These are phyloP conservation scores for Psittacula derbiana DNA, from an alignment of 2,797 vertebrate genomes.

Conservation along the genomic window DNA sequence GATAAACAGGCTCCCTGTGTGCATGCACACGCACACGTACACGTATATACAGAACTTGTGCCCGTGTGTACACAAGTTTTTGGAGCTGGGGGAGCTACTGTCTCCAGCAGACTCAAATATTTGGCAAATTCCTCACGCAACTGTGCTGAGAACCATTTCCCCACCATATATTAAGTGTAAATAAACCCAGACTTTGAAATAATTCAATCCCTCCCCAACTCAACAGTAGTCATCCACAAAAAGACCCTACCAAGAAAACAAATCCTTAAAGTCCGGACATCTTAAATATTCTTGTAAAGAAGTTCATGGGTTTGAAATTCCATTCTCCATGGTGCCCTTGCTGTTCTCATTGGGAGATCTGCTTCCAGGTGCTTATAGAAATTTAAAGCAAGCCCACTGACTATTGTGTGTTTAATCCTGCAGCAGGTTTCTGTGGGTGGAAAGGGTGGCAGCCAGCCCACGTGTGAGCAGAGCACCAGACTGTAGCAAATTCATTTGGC, in stretches of 20 bases:
- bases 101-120: neutral
- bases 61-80: neutral
- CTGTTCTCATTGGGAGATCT: neutral
- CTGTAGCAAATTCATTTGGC: conserved; percentile 40
- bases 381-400: neutral
- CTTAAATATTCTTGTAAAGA: neutral
- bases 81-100: neutral
- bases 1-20: neutral
- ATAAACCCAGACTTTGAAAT: neutral
- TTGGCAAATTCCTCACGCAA: neutral
- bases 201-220: neutral
- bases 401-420: neutral
- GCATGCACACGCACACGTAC: neutral
- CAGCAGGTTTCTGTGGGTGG: neutral
- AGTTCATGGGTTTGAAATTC: neutral
- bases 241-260: rapidly evolving
- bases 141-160: neutral
- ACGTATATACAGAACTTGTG: neutral
- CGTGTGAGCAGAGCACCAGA: neutral
- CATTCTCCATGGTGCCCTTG: neutral
- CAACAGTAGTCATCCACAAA: neutral
- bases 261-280: neutral
- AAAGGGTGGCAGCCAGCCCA: neutral
- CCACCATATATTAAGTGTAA: neutral
- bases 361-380: neutral